Evolutionary conservation across 35 echinoderm and acorn worm species (phyloP), one percentile per base, ranked within the genome.

Genomic region (Patiria miniata): DNA sequence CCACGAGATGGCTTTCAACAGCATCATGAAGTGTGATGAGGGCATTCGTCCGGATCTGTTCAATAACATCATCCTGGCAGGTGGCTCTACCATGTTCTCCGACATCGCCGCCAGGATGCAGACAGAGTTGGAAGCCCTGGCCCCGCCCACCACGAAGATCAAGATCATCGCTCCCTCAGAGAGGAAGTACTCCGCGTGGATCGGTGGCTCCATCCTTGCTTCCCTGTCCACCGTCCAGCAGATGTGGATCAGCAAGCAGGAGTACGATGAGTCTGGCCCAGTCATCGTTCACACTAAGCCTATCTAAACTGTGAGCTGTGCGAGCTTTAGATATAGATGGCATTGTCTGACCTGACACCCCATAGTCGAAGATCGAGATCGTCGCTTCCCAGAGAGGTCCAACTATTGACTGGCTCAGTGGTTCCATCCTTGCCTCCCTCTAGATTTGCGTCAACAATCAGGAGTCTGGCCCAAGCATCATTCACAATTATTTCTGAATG

Each of bases 191-290:
- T n/a, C n/a, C n/a, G n/a, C n/a, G n/a, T n/a, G n/a, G n/a, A n/a
- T n/a, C n/a, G n/a, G n/a, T 91, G 93, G 93, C 39, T 95, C 93
- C 69, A 95, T 95, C 81, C 76, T 95, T 50, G 89, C 93, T 42
- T 95, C 93, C 37, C 86, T 95, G 55, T 95, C 93, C 80, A 95
- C 93, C 68, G 91, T 95, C 85, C 93, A 95, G 80, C 93, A 95
- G 89, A 95, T 91, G 93, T 95, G 93, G 93, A 95, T 95, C 59
- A 95, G 89, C 68, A 95, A 95, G 51, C 86, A 91, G 34, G 93
- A 95, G 69, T 95, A 95, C 22, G 93, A 95, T 50, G 93, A 95
- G 52, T 91, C 93, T 88, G 93, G 93, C 57, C 93, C 93, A 83
- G 88, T 84, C 89, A 95, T 95, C 51, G 93, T 95, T 56, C 93